phyloP scores from a whole-genome alignment of 2,113 vertebrate genomes.

The Rhadina sibilatrix region DNA sequence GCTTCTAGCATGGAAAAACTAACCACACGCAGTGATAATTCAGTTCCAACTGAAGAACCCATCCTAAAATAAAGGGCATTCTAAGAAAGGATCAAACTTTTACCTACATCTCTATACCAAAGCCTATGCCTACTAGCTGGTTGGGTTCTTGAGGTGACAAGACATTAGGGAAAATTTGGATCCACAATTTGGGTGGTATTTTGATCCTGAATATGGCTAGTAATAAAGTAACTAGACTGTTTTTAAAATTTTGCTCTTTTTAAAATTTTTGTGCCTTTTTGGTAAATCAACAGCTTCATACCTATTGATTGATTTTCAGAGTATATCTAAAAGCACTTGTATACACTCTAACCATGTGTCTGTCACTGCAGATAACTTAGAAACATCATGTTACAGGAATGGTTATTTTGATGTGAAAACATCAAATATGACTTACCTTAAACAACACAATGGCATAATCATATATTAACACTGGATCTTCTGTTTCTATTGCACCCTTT shows the following conservation, averaged over 20 bases:
- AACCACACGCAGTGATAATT: neutral
- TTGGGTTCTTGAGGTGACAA: neutral
- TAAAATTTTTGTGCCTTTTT: neutral
- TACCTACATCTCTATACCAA: neutral
- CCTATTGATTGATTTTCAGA: neutral
- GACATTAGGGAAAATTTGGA: neutral
- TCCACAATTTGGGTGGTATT: neutral
- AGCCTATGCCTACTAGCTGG: neutral
- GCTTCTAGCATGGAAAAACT: neutral
- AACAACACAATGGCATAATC: conserved; percentile 89
- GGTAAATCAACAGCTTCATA: neutral
- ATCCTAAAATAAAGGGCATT: neutral
- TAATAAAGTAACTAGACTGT: neutral
- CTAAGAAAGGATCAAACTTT: neutral
- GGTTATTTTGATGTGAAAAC: neutral
- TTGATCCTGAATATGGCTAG: neutral
- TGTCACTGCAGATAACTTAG: neutral
- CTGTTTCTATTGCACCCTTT: conserved; percentile 84
- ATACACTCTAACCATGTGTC: neutral
- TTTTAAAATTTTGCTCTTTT: neutral
- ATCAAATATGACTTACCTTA: conserved; percentile 77
- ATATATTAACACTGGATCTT: conserved; percentile 83
- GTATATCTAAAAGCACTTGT: neutral
- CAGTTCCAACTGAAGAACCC: neutral
- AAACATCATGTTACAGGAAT: neutral